Conservation (phyloP, 2,797 vertebrate genomes). For the Schizopygopsis pylzovi region DNA sequence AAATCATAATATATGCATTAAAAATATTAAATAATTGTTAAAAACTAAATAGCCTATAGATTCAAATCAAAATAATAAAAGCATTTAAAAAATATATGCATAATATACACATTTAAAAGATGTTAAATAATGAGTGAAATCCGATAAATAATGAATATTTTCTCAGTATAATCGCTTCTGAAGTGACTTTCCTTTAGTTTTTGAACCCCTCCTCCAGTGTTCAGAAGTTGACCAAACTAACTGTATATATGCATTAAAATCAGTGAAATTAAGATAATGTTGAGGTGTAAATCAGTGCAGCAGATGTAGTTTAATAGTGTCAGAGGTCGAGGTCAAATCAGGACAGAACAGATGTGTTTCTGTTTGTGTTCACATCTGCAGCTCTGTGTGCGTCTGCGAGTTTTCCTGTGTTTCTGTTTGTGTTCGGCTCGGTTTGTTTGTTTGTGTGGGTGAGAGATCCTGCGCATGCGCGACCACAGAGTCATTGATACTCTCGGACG, state of each 20-base stretch:
- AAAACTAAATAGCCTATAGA: neutral
- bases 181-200: neutral
- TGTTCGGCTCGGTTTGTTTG: constrained; percentile 15
- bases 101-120: neutral
- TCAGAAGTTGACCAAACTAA: neutral
- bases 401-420: neutral
- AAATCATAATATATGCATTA: too few species aligned
- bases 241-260: neutral
- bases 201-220: neutral
- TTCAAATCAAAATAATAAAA: neutral
- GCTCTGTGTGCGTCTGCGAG: constrained; percentile 16
- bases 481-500: constrained; percentile 28
- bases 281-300: neutral
- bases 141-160: neutral
- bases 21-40: neutral
- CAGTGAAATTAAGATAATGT: neutral
- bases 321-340: neutral
- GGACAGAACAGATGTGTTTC: neutral
- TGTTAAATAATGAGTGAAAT: neutral
- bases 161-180: neutral
- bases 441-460: constrained; percentile 27
- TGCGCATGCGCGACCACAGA: neutral
- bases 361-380: constrained; percentile 45
- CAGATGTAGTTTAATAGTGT: constrained; percentile 10
- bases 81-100: neutral